Evolutionary conservation across 2,888 invertebrate genomes (phyloP), one percentile per base, ranked within the genome.

Genomic region (Coenonympha arcania): DNA sequence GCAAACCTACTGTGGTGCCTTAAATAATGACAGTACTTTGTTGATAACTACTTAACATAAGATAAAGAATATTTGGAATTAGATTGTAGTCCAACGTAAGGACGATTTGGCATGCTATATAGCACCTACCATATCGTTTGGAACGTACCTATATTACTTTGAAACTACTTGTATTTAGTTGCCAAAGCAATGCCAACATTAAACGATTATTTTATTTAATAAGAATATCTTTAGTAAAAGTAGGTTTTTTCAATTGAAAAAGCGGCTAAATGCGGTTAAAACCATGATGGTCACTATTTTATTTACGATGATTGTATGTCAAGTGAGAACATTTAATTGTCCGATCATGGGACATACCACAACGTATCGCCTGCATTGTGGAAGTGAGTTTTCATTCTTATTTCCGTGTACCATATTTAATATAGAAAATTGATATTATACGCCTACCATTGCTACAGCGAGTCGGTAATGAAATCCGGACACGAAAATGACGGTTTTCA

Each of bases 381-480:
- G n/a, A n/a, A n/a, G n/a, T n/a, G 4, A 39, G 18, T 8, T 30
- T 19, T 41, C 11, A 11, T 19, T 4, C 4, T 28, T 13, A 41
- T 28, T 30, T 11, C 2, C 4, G 20, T 30, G 20, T 30, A 24
- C 39, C n/a, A n/a, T 6, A 9, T 49, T 22, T 34, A 22, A 41
- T 26, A 20, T 22, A 16, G 30, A 11, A 34, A 36, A 51, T 46
- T 47, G 50, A 34, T 13, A 22, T 30, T 26, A 6, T 41, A 28
- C 16, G 36, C 19, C 24, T 9, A 30, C 34, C 30, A 11, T 18
- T 19, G 24, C 20, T 37, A n/a, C n/a, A n/a, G 46, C 11, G 42
- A 34, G 22, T 26, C 42, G 51, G 37, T 43, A 49, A 43, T 43
- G 40, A 47, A 43, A 36, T 40, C 40, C 34, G 45, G 42, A 51